phyloP scores from a whole-genome alignment of 2,797 vertebrate genomes.

The Fundulus diaphanus region DNA sequence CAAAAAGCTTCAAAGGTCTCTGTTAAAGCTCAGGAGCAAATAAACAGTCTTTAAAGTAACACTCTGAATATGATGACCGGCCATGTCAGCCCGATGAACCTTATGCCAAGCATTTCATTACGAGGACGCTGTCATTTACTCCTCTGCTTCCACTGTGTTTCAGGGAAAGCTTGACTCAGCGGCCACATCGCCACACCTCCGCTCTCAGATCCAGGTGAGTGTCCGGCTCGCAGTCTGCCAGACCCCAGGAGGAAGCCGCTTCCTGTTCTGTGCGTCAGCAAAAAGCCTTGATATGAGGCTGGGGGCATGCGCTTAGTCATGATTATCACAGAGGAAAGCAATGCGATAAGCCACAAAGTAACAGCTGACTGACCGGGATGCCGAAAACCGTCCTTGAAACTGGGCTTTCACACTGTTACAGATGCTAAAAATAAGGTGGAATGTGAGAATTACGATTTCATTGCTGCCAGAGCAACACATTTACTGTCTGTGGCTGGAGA shows the following conservation, averaged over 20 bases:
- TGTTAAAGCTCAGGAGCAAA: background rate
- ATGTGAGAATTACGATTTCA: background rate
- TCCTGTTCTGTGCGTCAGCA: conserved; percentile 52
- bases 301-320: conserved; percentile 36
- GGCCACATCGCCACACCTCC: conserved; percentile 89
- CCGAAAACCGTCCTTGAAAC: conserved; percentile 17
- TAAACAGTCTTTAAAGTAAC: background rate
- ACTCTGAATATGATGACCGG: background rate
- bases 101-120: background rate
- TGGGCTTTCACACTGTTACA: background rate
- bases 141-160: conserved; percentile 51
- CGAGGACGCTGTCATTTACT: conserved; percentile 57
- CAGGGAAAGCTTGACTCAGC: conserved; percentile 90
- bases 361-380: background rate
- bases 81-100: background rate
- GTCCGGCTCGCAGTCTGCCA: conserved; percentile 45
- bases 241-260: conserved; percentile 35
- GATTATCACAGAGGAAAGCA: conserved; percentile 27
- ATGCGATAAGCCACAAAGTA: conserved; percentile 10
- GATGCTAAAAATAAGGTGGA: background rate
- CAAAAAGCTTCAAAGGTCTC: background rate
- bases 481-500: background rate
- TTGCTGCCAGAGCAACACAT: no score
- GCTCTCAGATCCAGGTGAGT: conserved; percentile 93
- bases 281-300: conserved; percentile 32